Evolutionary conservation across 2,888 invertebrate species (phyloP), one percentile per base, ranked within the genome.

Genomic region (Morpho achilles): DNA sequence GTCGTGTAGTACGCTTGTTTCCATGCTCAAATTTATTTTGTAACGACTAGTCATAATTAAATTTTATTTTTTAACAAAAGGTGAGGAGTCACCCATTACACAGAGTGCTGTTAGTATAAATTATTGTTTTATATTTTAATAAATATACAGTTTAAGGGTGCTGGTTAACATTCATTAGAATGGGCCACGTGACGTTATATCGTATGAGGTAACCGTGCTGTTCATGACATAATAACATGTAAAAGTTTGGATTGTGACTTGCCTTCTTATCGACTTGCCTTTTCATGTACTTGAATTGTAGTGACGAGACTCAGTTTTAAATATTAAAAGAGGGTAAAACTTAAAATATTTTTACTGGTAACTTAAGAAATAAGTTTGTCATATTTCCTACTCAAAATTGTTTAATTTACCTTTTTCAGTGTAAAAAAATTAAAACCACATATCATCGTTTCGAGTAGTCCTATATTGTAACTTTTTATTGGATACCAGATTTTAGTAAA

Each of bases 1-100:
- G 88, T 82, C 80, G 74, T 79, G 75, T 87, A 84, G 80, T 81
- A 81, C 72, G 87, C 89, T 87, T 84, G 78, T 78, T 86, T 85
- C 89, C 89, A 87, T 89, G 90, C 90, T 89, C 89, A 89, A 89
- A 87, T 80, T 82, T 84, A 82, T 84, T 86, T 85, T 77, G 82
- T 88, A 88, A 81, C 81, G 80, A 75, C 89, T 90, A 90, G 90
- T 90, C 90, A 90, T 89, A 89, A 87, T 79, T 76, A 84, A 81
- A 78, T 71, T 73, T 80, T 84, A 81, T 84, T 80, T 80, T 77
- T 80, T 77, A 72, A 69, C 71, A 32, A 32, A 67, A 70, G 71
- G 67, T 67, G 69, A 71, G 67, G 71, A 75, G 78, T 79, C 77
- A 76, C 77, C 74, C 76, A 70, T 73, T 73, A 70, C 68, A 72